Conservation (phyloP, 2,888 invertebrate species). For the Hypomecis punctinalis region DNA sequence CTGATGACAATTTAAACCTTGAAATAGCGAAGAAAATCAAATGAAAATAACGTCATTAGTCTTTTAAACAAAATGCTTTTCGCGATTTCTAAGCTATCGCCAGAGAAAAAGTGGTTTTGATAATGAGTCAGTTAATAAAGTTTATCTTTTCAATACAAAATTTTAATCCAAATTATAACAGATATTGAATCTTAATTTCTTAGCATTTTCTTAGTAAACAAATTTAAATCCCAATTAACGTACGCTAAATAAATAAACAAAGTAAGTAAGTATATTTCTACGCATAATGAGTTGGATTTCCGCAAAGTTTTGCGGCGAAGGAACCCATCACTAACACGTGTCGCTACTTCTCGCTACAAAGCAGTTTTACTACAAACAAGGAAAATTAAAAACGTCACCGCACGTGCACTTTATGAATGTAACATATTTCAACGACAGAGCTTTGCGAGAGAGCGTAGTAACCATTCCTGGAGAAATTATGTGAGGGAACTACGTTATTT, state of each 20-base stretch:
- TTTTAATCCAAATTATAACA: too few relatives aligned
- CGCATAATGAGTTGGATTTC: conserved; percentile 10
- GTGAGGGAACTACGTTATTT: neutral
- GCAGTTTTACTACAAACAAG: conserved; percentile 13
- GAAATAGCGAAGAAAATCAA: too few relatives aligned
- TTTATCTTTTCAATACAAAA: too few relatives aligned
- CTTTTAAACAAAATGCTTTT: too few relatives aligned
- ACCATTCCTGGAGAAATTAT: neutral
- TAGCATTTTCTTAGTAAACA: too few relatives aligned
- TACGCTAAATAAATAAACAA: neutral
- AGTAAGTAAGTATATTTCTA: conserved; percentile 3
- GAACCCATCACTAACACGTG: conserved; percentile 15
- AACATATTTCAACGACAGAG: neutral
- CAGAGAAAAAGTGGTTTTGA: too few relatives aligned
- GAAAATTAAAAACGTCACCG: conserved; percentile 13
- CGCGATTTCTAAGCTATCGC: too few relatives aligned
- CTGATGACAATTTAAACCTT: too few relatives aligned
- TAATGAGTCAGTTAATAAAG: too few relatives aligned
- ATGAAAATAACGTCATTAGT: too few relatives aligned
- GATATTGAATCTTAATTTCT: too few relatives aligned
- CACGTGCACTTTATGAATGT: neutral
- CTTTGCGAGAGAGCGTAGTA: neutral
- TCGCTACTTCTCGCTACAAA: conserved; percentile 10
- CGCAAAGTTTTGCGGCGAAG: conserved; percentile 1
- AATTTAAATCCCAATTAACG: neutral